Evolutionary conservation across 2,888 invertebrate genomes (phyloP).

Genomic region (Acrocera orbiculus): DNA sequence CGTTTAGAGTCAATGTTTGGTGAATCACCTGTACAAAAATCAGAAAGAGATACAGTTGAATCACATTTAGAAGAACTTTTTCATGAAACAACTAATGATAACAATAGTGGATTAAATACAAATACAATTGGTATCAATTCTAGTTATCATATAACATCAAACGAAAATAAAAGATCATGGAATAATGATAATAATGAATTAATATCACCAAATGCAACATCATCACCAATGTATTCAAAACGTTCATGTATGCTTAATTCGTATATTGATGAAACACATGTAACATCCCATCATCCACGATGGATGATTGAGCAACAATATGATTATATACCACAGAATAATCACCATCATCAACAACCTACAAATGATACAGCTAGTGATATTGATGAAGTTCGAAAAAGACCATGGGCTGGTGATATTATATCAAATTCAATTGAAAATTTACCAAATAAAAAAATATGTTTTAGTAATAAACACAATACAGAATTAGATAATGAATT

Average conservation of each 20-base stretch:
- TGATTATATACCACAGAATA: conserved; percentile 5
- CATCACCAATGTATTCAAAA: conserved; percentile 13
- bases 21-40: conserved; percentile 25
- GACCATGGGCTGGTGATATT: conserved; percentile 13
- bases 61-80: conserved; percentile 29
- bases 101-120: background rate
- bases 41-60: conserved; percentile 22
- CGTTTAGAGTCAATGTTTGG: conserved; percentile 31
- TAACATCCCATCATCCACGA: conserved; percentile 9
- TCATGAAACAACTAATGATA: conserved; percentile 11
- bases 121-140: background rate
- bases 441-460: conserved; percentile 11
- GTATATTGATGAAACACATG: conserved; percentile 10
- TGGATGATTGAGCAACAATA: conserved; percentile 8
- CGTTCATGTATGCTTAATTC: conserved; percentile 10
- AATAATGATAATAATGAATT: conserved; percentile 9
- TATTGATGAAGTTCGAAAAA: conserved; percentile 9
- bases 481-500: conserved; percentile 11
- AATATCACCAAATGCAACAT: conserved; percentile 11
- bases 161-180: conserved; percentile 14
- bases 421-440: conserved; percentile 9
- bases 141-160: no score
- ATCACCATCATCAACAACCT: conserved; percentile 1
- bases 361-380: conserved; percentile 1
- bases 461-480: conserved; percentile 9